Evolutionary conservation across 1,140 invertebrate species (phyloP).

Genomic region (Gryllus bimaculatus): DNA sequence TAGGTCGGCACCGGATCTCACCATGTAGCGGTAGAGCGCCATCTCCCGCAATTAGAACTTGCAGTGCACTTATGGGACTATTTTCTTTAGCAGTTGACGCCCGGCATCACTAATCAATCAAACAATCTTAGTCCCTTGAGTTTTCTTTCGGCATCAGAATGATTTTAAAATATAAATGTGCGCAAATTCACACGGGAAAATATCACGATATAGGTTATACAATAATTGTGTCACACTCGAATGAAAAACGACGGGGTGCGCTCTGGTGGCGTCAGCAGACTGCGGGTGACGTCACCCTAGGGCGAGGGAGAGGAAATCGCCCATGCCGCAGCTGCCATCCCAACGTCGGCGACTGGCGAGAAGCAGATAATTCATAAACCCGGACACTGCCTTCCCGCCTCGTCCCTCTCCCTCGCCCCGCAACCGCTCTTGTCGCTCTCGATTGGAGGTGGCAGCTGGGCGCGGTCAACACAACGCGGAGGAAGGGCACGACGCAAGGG

Average conservation of each 20-base stretch:
- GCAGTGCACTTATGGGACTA: too few relatives aligned
- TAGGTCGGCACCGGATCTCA: too few relatives aligned
- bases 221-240: not conserved
- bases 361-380: not conserved
- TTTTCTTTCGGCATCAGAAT: too few relatives aligned
- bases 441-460: not conserved
- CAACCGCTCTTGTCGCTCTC: not conserved
- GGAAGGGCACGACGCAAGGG: not conserved
- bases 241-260: not conserved
- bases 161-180: too few relatives aligned
- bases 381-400: not conserved
- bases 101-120: too few relatives aligned
- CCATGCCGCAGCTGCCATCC: not conserved
- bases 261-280: not conserved
- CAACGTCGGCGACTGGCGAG: not conserved
- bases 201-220: too few relatives aligned
- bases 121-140: too few relatives aligned
- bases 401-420: not conserved
- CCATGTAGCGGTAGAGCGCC: too few relatives aligned
- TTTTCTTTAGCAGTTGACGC: too few relatives aligned
- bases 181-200: too few relatives aligned
- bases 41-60: too few relatives aligned
- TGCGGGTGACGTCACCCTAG: not conserved
- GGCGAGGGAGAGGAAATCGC: not conserved
- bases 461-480: not conserved